Evolutionary conservation across 2,797 vertebrate species (phyloP).

Genomic region (Hybognathus amarus): DNA sequence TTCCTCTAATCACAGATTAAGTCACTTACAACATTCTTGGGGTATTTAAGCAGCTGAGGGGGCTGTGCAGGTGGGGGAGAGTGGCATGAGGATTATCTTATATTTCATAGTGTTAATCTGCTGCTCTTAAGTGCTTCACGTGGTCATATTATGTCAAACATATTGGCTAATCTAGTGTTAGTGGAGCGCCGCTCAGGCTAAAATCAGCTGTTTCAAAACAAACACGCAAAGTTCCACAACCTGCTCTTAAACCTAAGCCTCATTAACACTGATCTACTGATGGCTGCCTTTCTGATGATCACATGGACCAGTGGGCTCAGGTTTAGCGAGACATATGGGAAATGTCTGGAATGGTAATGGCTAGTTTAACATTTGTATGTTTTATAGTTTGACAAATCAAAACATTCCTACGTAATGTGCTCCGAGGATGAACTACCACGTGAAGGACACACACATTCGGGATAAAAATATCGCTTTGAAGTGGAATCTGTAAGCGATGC

Average conservation of each 20-base stretch:
- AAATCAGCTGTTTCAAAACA: conserved; percentile 75
- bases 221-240: conserved; percentile 71
- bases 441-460: background rate
- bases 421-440: background rate
- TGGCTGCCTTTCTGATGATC: conserved; percentile 29
- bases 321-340: conserved; percentile 2
- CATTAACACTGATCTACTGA: conserved; percentile 58
- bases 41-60: conserved; percentile 70
- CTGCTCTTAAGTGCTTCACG: conserved; percentile 59
- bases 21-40: conserved; percentile 80
- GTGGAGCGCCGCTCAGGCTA: conserved; percentile 63
- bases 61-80: background rate
- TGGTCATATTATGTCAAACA: conserved; percentile 49
- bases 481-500: background rate
- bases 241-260: conserved; percentile 71
- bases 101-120: conserved; percentile 69
- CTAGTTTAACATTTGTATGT: conserved; percentile 25
- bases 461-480: background rate
- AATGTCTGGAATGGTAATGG: conserved; percentile 13
- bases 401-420: conserved; percentile 14
- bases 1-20: conserved; percentile 78
- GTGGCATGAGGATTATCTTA: conserved; percentile 70
- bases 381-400: conserved; percentile 31
- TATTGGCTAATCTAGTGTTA: conserved; percentile 68
- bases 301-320: conserved; percentile 6